These are phyloP conservation scores for Bicyclus anynana DNA, from an alignment of 1,140 invertebrate species.

Conservation along the genomic window DNA sequence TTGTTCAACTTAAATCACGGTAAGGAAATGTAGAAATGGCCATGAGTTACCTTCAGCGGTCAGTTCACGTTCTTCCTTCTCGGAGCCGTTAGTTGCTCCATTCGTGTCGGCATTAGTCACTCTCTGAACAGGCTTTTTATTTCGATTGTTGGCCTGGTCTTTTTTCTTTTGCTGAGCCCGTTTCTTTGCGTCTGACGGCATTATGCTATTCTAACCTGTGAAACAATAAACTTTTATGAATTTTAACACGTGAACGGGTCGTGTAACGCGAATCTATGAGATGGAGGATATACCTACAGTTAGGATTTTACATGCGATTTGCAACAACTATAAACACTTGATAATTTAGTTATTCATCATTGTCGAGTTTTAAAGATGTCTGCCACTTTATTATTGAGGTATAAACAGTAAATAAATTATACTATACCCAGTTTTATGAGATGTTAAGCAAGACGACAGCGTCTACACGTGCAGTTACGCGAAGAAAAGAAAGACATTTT, in stretches of 20 bases:
- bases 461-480: conserved; percentile 69
- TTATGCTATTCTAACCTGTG: conserved; percentile 65
- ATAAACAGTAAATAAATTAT: conserved; percentile 7
- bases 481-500: conserved; percentile 49
- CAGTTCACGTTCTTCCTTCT: conserved; percentile 62
- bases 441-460: conserved; percentile 54
- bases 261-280: conserved; percentile 23
- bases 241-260: conserved; percentile 27
- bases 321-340: not conserved
- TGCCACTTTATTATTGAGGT: not conserved
- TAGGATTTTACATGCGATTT: no score
- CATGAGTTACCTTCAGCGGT: conserved; percentile 77
- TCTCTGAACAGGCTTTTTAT: conserved; percentile 80
- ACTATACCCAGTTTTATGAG: conserved; percentile 46
- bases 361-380: not conserved
- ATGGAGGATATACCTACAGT: no score
- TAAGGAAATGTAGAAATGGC: no score
- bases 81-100: conserved; percentile 69
- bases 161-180: conserved; percentile 98
- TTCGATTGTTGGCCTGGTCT: conserved; percentile 91
- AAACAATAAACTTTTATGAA: conserved; percentile 25
- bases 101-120: conserved; percentile 75
- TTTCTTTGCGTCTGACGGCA: conserved; percentile 99
- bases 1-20: no score
- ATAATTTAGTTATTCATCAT: not conserved